Conservation (phyloP, 2,797 vertebrate species). For the Chiroxiphia lanceolata region DNA sequence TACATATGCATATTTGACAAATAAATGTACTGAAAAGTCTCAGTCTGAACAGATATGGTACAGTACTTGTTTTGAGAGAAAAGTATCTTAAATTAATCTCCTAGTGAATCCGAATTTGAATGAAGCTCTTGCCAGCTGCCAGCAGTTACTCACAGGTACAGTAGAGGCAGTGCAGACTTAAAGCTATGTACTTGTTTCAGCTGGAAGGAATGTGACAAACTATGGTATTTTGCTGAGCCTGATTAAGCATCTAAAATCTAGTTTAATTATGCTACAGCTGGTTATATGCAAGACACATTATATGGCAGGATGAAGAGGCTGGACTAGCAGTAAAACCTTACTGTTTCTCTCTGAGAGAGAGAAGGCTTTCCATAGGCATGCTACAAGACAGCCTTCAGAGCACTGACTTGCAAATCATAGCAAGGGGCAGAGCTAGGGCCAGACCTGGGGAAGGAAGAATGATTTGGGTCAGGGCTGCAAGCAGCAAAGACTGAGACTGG, state of each 20-base stretch:
- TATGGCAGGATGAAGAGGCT: background rate
- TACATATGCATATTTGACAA: conserved; percentile 54
- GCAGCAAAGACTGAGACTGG: background rate
- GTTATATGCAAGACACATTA: background rate
- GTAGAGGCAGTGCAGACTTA: conserved; percentile 60
- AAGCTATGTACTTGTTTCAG: conserved; percentile 46
- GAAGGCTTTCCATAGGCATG: background rate
- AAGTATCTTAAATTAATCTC: conserved; percentile 29
- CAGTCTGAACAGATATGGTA: background rate
- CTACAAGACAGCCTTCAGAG: background rate
- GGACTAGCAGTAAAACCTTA: background rate
- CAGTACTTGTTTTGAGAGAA: conserved; percentile 35
- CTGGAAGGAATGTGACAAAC: conserved; percentile 48
- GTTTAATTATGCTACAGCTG: conserved; percentile 48
- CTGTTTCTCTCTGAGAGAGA: background rate
- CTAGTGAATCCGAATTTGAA: conserved; percentile 31
- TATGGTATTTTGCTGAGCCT: conserved; percentile 32
- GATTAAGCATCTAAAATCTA: conserved; percentile 54
- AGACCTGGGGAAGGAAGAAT: background rate
- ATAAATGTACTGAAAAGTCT: conserved; percentile 36
- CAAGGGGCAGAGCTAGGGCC: background rate
- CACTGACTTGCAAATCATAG: background rate
- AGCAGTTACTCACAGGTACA: conserved; percentile 61
- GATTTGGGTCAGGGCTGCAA: background rate
- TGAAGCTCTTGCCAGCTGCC: conserved; percentile 41